A percentile compares a stretch with the other conserved stretches of the same genome.
Evolutionary conservation across 2,113 vertebrate species (phyloP).

Genomic region (Sula dactylatra): DNA sequence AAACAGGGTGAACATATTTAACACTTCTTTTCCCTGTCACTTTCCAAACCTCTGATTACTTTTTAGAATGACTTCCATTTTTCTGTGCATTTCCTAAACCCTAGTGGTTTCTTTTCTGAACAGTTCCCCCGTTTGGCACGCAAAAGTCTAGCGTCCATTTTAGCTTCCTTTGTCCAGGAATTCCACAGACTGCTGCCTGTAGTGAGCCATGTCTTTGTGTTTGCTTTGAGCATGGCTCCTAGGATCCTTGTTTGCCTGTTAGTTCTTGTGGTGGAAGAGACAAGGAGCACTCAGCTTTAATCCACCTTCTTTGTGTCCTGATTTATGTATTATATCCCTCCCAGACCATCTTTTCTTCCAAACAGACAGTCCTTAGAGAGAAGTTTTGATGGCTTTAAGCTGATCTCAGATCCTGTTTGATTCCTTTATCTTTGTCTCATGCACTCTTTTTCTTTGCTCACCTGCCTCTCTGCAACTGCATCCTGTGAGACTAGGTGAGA

Average conservation of each 20-base stretch:
- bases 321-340: not conserved
- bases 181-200: not conserved
- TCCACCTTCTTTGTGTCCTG: not conserved
- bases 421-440: not conserved
- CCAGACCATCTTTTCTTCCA: not conserved
- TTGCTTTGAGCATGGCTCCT: not conserved
- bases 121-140: not conserved
- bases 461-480: not conserved
- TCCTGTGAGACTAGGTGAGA: not conserved
- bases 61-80: not conserved
- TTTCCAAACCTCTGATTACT: not conserved
- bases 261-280: not conserved
- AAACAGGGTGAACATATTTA: not conserved
- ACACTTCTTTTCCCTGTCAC: not conserved
- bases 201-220: not conserved
- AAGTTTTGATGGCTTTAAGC: not conserved
- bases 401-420: not conserved
- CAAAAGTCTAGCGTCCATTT: not conserved
- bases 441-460: not conserved
- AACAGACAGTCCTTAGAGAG: not conserved
- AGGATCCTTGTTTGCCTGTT: not conserved
- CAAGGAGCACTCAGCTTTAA: not conserved
- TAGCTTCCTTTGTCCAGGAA: not conserved
- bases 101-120: not conserved
- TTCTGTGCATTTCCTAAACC: not conserved